These are phyloP conservation scores for Conistra vaccinii DNA, from an alignment of 2,888 invertebrate species.

Conservation along the genomic window DNA sequence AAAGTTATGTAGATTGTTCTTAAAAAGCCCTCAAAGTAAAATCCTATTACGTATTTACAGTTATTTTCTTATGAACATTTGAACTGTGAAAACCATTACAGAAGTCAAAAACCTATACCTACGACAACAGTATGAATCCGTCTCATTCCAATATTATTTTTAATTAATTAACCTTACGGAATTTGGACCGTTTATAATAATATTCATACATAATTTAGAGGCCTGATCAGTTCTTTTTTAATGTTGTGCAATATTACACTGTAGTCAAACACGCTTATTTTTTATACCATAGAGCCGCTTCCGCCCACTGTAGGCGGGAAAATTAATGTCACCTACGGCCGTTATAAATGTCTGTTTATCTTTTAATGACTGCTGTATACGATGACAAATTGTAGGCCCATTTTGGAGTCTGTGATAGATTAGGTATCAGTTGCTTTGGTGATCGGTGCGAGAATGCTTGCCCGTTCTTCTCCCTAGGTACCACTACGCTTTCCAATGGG, in stretches of 20 bases:
- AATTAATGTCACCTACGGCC: constrained; percentile 26
- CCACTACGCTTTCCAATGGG: too few species aligned
- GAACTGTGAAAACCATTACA: too few species aligned
- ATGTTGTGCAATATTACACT: constrained; percentile 41
- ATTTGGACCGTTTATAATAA: constrained; percentile 2
- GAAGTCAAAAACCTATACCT: too few species aligned
- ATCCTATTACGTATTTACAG: too few species aligned
- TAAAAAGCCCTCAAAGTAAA: too few species aligned
- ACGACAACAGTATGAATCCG: too few species aligned
- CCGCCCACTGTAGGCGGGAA: constrained; percentile 18
- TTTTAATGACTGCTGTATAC: constrained; percentile 7
- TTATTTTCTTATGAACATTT: too few species aligned
- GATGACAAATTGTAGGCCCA: constrained; percentile 6
- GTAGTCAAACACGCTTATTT: constrained; percentile 29
- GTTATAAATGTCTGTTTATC: constrained; percentile 27
- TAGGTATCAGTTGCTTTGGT: background rate
- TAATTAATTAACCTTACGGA: background rate
- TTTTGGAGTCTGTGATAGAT: constrained; percentile 2
- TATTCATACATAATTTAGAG: background rate
- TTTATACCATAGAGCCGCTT: constrained; percentile 17
- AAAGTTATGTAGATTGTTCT: too few species aligned
- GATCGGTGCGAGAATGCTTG: too few species aligned
- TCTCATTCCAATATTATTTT: too few species aligned
- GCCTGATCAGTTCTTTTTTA: constrained; percentile 24
- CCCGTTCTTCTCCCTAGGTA: too few species aligned